phyloP scores from a whole-genome alignment of 2,113 vertebrate species.

The Elaphurus davidianus region DNA sequence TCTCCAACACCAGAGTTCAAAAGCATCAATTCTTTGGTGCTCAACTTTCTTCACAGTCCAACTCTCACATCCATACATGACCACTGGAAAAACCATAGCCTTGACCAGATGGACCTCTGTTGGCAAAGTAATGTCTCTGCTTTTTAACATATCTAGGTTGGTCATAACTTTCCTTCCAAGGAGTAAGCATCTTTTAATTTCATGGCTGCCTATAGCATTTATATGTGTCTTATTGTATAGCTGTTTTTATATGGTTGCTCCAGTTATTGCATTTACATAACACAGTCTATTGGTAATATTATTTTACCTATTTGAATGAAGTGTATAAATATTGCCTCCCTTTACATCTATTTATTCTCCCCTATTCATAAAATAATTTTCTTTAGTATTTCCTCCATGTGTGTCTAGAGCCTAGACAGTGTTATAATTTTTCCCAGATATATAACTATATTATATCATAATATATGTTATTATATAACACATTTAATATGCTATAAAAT shows the following conservation, averaged over 20 bases:
- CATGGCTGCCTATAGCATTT: background rate
- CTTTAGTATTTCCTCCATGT: background rate
- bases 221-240: background rate
- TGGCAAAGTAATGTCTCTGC: too few species aligned
- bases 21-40: too few species aligned
- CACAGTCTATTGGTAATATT: background rate
- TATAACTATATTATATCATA: too few species aligned
- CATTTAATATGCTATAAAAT: too few species aligned
- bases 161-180: too few species aligned
- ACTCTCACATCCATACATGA: too few species aligned
- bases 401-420: background rate
- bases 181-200: too few species aligned
- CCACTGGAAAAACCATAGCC: too few species aligned
- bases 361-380: background rate
- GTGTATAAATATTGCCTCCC: background rate
- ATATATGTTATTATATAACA: too few species aligned
- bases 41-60: too few species aligned
- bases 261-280: background rate
- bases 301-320: background rate
- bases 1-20: too few species aligned
- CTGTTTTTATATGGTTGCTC: background rate
- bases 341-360: background rate
- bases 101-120: rapidly evolving
- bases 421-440: background rate
- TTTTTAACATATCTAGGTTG: too few species aligned